Conservation (phyloP, 2,797 vertebrate genomes). For the Fringilla coelebs region DNA sequence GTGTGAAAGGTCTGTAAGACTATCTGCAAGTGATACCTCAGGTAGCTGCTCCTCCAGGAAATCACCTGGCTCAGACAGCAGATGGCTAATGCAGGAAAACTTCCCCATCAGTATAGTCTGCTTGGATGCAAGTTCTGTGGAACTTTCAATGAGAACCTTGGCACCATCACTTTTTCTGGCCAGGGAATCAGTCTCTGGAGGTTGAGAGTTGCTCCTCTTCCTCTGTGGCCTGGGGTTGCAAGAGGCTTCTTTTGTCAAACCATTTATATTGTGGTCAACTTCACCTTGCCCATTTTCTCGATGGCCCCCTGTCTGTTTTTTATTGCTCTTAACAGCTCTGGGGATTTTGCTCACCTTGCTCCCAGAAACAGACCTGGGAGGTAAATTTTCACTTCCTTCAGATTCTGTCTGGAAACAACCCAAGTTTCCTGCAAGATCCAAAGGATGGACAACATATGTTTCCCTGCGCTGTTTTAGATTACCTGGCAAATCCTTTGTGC, state of each 20-base stretch:
- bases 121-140: background rate
- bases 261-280: background rate
- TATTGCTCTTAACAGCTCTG: background rate
- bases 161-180: background rate
- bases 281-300: background rate
- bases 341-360: conserved; percentile 33
- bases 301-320: background rate
- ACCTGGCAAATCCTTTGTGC: background rate
- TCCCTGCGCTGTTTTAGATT: background rate
- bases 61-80: background rate
- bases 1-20: background rate
- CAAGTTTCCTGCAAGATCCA: background rate
- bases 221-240: background rate
- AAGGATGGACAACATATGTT: background rate
- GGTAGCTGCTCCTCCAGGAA: conserved; percentile 22
- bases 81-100: background rate
- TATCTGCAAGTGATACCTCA: background rate
- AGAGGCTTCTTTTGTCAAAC: background rate
- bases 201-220: background rate
- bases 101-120: background rate
- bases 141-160: background rate
- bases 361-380: background rate
- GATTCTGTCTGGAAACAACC: background rate
- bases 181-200: background rate
- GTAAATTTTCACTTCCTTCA: background rate